Percentiles rank a stretch among this genome's conserved stretches.
Evolutionary conservation across 2,888 invertebrate genomes (phyloP).

Genomic region (Mongoloraphidia duomilia): DNA sequence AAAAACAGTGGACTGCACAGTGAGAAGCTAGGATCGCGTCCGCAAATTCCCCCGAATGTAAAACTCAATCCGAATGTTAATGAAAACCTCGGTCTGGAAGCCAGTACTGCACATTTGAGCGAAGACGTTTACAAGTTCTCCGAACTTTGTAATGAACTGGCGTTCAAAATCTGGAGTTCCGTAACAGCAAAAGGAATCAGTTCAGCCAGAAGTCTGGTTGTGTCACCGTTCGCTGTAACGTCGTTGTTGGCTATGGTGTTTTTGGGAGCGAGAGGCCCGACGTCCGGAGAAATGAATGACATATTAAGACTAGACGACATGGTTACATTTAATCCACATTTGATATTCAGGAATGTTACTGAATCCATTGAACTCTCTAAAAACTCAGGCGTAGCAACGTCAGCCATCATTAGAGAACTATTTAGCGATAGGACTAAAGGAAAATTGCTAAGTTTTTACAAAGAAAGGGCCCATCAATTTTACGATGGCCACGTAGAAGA

Average conservation of each 20-base stretch:
- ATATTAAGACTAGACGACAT: conserved; percentile 72
- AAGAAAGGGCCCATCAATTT: conserved; percentile 73
- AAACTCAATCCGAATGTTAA: conserved; percentile 39
- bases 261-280: conserved; percentile 71
- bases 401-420: conserved; percentile 68
- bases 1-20: too few relatives aligned
- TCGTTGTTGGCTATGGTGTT: conserved; percentile 84
- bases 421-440: conserved; percentile 72
- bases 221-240: conserved; percentile 74
- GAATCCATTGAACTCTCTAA: conserved; percentile 57
- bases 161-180: conserved; percentile 69
- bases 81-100: conserved; percentile 57
- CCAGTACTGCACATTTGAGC: conserved; percentile 54
- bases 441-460: conserved; percentile 71
- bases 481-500: conserved; percentile 80
- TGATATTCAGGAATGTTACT: conserved; percentile 72
- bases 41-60: conserved; percentile 28
- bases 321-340: conserved; percentile 80
- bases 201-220: conserved; percentile 57
- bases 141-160: conserved; percentile 69
- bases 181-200: conserved; percentile 55
- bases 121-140: conserved; percentile 65
- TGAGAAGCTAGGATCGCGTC: conserved; percentile 8
- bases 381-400: conserved; percentile 59
- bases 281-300: conserved; percentile 84